phyloP scores from a whole-genome alignment of 1,140 invertebrate genomes.

The Drosophila asahinai region DNA sequence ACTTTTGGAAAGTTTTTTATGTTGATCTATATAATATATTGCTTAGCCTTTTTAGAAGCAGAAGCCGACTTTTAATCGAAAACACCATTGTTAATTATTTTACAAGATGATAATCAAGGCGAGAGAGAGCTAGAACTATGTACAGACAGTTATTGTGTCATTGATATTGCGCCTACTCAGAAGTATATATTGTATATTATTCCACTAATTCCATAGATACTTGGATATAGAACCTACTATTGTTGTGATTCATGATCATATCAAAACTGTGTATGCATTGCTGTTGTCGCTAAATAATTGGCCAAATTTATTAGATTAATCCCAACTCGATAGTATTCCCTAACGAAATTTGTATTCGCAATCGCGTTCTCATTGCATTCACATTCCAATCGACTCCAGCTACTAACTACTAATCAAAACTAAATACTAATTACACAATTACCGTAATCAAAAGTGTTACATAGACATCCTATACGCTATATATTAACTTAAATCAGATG shows the following conservation, averaged over 20 bases:
- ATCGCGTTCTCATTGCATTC: constrained; percentile 42
- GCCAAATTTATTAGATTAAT: constrained; percentile 64
- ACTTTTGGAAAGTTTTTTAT: constrained; percentile 49
- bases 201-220: constrained; percentile 54
- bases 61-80: constrained; percentile 55
- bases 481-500: constrained; percentile 49
- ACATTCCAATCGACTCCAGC: constrained; percentile 64
- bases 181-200: constrained; percentile 62
- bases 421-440: constrained; percentile 27
- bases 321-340: constrained; percentile 55
- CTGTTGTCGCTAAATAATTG: constrained; percentile 62
- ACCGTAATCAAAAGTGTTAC: constrained; percentile 60
- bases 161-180: constrained; percentile 70
- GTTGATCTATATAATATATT: constrained; percentile 34
- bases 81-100: constrained; percentile 70
- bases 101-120: constrained; percentile 58
- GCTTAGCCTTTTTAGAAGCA: constrained; percentile 45
- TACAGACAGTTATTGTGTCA: constrained; percentile 52
- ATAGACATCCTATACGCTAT: constrained; percentile 37
- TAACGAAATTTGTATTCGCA: constrained; percentile 59
- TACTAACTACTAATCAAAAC: constrained; percentile 38
- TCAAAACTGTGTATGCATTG: constrained; percentile 67
- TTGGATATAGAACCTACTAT: constrained; percentile 63
- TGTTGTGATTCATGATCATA: constrained; percentile 83
- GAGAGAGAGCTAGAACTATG: constrained; percentile 53